Percentiles rank a stretch among this genome's conserved stretches.
Conservation (phyloP, 2,113 vertebrate genomes). For the Brienomyrus brachyistius region DNA sequence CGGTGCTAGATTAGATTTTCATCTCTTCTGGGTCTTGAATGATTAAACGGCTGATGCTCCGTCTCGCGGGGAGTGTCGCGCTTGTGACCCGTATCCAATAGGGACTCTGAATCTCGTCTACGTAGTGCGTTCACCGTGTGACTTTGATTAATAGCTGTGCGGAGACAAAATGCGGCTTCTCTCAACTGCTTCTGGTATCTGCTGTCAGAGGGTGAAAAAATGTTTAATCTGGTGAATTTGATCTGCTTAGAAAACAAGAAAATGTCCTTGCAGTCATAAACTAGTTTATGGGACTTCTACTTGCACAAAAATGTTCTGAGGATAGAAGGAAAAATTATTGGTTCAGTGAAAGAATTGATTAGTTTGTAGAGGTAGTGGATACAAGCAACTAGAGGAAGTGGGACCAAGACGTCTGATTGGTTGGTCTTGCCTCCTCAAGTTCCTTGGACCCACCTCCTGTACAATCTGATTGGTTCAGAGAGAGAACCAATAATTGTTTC, state of each 20-base stretch:
- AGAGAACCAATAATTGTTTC: no score
- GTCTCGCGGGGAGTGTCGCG: not conserved
- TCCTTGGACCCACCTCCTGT: no score
- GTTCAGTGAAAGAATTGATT: no score
- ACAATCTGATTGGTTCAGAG: no score
- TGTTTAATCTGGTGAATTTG: not conserved
- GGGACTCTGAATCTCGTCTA: not conserved
- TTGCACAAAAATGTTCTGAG: no score
- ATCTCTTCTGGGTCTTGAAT: not conserved
- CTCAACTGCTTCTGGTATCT: not conserved
- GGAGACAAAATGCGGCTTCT: not conserved
- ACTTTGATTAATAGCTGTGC: not conserved
- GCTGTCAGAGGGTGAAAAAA: not conserved
- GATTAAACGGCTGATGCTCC: not conserved
- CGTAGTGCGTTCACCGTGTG: not conserved
- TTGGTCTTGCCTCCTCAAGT: no score
- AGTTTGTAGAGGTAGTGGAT: no score
- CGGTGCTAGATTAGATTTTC: slow-evolving; percentile 5
- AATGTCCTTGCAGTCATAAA: not conserved
- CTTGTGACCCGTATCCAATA: not conserved
- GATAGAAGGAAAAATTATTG: no score
- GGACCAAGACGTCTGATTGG: no score
- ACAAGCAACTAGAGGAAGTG: no score
- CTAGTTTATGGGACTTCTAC: no score
- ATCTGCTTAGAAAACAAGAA: not conserved